Percentiles rank a stretch among this genome's conserved stretches.
Conservation (phyloP, 2,113 vertebrate species). For the Alethe diademata region DNA sequence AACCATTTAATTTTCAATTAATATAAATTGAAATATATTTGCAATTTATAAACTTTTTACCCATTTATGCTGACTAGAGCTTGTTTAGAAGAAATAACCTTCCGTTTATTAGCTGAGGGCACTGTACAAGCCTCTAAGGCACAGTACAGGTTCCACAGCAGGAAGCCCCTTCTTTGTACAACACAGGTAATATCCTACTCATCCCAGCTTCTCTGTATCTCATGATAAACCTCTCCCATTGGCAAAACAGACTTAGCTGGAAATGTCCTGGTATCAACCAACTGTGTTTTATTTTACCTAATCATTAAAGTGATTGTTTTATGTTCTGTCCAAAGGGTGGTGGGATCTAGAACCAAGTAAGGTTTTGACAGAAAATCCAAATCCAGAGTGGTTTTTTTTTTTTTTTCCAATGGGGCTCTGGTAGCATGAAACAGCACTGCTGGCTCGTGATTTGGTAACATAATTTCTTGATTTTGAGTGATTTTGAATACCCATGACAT, state of each 20-base stretch:
- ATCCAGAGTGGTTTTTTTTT: not conserved
- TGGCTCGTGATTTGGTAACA: not conserved
- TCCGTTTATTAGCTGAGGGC: not conserved
- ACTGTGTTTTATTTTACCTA: not conserved
- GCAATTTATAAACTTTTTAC: not conserved
- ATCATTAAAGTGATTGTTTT: not conserved
- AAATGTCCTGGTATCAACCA: not conserved
- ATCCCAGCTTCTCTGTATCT: not conserved
- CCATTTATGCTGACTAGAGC: not conserved
- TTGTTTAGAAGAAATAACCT: not conserved
- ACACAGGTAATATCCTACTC: not conserved
- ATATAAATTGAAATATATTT: not conserved
- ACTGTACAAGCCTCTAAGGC: not conserved
- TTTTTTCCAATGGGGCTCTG: not conserved
- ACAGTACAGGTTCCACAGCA: not conserved
- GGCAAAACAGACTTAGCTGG: not conserved
- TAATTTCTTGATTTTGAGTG: not conserved
- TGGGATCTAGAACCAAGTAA: not conserved
- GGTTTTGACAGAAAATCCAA: not conserved
- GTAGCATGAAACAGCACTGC: not conserved
- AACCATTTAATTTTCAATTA: not conserved
- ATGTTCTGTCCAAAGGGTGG: not conserved
- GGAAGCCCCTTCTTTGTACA: not conserved
- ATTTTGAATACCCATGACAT: not conserved
- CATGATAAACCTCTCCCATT: fast-evolving